phyloP scores from a whole-genome alignment of 2,113 vertebrate genomes.

The Phaethon lepturus region DNA sequence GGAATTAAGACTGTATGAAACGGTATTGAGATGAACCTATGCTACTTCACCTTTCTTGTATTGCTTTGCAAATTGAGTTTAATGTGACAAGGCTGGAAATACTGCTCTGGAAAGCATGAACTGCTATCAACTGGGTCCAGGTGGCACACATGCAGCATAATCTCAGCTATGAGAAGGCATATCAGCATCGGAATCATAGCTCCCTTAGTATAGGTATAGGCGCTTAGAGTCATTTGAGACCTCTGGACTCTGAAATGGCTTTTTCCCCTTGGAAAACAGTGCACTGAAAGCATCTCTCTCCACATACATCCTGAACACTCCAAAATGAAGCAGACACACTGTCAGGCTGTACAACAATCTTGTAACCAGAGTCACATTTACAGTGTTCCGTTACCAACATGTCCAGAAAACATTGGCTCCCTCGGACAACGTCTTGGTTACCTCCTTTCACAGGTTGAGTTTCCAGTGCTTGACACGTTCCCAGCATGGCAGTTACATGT shows the following conservation, averaged over 20 bases:
- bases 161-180: neutral
- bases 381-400: neutral
- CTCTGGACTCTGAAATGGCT: neutral
- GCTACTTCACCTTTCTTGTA: neutral
- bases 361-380: neutral
- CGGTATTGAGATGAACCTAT: neutral
- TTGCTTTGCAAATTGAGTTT: neutral
- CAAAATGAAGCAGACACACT: neutral
- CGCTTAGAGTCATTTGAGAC: no score
- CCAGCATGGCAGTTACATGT: neutral
- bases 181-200: fast-evolving
- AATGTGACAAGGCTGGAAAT: neutral
- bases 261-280: neutral
- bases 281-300: neutral
- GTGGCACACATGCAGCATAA: neutral
- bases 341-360: no score
- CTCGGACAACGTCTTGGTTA: neutral
- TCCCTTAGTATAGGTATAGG: neutral
- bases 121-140: neutral
- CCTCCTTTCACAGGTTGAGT: neutral
- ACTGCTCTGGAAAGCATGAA: neutral
- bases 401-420: neutral
- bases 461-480: neutral
- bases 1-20: neutral
- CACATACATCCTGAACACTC: neutral